Evolutionary conservation across 2,797 vertebrate genomes (phyloP).

Genomic region (Petrocephalus sullivani): DNA sequence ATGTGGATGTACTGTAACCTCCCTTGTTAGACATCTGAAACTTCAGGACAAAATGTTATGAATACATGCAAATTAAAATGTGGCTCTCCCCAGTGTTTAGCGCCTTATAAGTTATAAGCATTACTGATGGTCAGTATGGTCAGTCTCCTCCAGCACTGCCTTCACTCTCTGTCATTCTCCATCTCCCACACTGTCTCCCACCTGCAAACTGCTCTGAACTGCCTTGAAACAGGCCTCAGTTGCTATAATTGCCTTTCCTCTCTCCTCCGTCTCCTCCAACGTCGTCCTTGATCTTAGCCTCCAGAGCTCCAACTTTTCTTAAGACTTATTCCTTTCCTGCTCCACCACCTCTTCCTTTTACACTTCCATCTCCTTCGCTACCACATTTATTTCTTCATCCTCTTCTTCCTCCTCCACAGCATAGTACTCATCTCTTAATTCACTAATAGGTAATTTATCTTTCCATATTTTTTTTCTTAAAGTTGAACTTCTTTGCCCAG

Average conservation of each 20-base stretch:
- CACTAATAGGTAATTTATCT: background rate
- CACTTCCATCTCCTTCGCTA: too few species aligned
- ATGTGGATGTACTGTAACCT: background rate
- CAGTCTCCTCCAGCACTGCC: background rate
- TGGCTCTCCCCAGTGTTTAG: background rate
- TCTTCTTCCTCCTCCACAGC: background rate
- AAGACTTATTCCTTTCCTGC: background rate
- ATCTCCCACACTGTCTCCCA: background rate
- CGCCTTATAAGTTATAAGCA: background rate
- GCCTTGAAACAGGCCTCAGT: background rate
- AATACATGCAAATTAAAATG: background rate
- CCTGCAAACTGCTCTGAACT: background rate
- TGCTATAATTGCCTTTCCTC: background rate
- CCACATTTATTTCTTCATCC: background rate
- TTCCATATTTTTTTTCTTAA: background rate
- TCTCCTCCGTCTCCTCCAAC: background rate
- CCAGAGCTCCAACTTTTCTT: background rate
- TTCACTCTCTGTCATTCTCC: background rate
- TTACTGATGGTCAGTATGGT: background rate
- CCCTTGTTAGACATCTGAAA: background rate
- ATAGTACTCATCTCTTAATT: background rate
- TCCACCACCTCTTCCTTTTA: background rate
- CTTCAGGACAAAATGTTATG: background rate
- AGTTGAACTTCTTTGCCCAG: background rate
- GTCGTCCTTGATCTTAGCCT: background rate